Evolutionary conservation across 35 echinoderm and acorn worm genomes (phyloP), one percentile per base, ranked within the genome.

Genomic region (Holothuria glaberrima): DNA sequence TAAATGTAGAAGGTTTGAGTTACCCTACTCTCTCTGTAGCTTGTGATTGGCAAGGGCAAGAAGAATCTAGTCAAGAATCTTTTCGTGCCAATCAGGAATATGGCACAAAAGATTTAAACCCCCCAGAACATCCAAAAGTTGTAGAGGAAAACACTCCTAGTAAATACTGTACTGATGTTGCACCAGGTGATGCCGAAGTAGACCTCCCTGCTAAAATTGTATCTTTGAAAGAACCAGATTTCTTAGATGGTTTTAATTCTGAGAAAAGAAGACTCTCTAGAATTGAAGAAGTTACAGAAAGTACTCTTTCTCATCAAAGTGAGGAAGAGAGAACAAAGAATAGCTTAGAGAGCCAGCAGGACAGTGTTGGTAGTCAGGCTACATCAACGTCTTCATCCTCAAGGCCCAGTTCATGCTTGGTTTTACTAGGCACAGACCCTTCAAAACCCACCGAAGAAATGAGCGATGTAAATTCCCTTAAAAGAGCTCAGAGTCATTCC

Each of bases 181-280:
- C 44, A 46, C 44, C 44, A 46, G 10, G 44, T 10, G 4, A 46
- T 46, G 4, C 44, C 44, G 10, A 46, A 46, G 10, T 10, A 46
- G 10, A 46, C 44, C 10, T 10, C 4, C 4, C 44, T 46, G 44
- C 4, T 46, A 46, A 46, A 4, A 46, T 4, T 10, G 4, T 46
- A 5, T 46, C 44, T 46, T 4, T 46, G 44, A 46, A 46, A 10
- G 44, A 46, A 46, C 44, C 44, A 5, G 44, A 46, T 46, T 46
- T 31, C 30, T 44, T 25, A 19, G 72, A 76, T 24, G 35, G 34
- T n/a, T 76, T 76, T 50, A 76, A 17, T 45, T 41, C 72, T 14
- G 72, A 86, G 35, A 86, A 60, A 35, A 12, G 82, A 63, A 33
- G 59, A 41, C 83, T 86, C 63, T 86, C 83, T 41, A 86, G 83